Evolutionary conservation across 2,797 vertebrate genomes (phyloP).

Genomic region (Pipistrellus nathusii): DNA sequence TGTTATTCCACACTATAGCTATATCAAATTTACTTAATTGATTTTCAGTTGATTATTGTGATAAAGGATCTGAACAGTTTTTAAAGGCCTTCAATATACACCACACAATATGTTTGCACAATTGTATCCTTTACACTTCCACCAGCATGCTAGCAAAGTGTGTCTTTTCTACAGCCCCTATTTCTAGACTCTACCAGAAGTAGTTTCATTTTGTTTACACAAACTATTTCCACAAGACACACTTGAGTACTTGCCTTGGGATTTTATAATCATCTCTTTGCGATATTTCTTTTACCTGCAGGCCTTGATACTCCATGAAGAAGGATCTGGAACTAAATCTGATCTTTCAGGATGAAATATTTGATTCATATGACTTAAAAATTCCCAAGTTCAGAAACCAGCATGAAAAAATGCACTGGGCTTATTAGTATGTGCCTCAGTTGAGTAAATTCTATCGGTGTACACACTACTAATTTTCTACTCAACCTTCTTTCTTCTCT

Average conservation of each 20-base stretch:
- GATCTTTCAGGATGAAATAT: background rate
- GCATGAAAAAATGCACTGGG: background rate
- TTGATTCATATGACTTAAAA: slow-evolving; percentile 17
- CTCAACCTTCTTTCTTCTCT: background rate
- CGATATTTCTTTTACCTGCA: background rate
- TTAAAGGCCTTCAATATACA: background rate
- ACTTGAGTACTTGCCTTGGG: slow-evolving; percentile 9
- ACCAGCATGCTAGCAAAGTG: background rate
- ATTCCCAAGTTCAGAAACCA: background rate
- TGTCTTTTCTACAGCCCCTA: slow-evolving; percentile 14
- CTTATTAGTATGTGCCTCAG: background rate
- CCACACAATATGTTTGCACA: slow-evolving; percentile 35
- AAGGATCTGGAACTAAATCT: background rate
- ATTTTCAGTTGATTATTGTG: background rate
- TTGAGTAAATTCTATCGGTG: background rate
- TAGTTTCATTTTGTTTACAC: slow-evolving; percentile 28
- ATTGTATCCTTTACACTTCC: background rate
- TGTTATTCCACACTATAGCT: background rate
- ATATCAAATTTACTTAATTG: slow-evolving; percentile 17
- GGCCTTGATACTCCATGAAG: background rate
- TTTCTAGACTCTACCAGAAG: slow-evolving; percentile 42
- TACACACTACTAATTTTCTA: background rate
- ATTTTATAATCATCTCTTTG: slow-evolving; percentile 18
- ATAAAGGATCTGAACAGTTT: slow-evolving; percentile 36
- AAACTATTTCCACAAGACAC: slow-evolving; percentile 31